Conservation (phyloP, 2,888 invertebrate species). For the Lithophane socia region DNA sequence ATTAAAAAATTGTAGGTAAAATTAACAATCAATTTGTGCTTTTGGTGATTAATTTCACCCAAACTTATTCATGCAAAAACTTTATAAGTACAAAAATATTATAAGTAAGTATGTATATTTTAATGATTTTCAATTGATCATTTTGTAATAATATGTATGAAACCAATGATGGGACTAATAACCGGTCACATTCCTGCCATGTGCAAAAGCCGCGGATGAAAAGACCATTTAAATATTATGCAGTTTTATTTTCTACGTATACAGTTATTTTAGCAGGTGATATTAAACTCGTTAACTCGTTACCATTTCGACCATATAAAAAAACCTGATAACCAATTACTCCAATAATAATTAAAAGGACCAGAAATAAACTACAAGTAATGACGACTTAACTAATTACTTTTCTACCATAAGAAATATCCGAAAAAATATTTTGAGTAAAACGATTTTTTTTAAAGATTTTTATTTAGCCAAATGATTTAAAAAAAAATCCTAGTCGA, state of each 20-base stretch:
- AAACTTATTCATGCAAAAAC: not conserved
- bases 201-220: constrained; percentile 11
- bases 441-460: too few relatives aligned
- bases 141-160: not conserved
- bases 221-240: constrained; percentile 22
- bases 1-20: not conserved
- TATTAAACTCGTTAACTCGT: not conserved
- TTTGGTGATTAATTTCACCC: not conserved
- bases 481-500: too few relatives aligned
- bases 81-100: not conserved
- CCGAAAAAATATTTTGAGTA: too few relatives aligned
- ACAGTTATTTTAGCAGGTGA: not conserved
- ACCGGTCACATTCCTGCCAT: constrained; percentile 38
- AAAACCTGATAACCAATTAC: not conserved
- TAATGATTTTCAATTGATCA: not conserved
- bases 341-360: not conserved
- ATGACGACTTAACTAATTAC: not conserved
- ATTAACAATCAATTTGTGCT: not conserved
- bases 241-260: constrained; percentile 6
- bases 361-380: not conserved
- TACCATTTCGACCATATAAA: not conserved
- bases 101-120: not conserved
- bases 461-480: too few relatives aligned
- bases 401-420: not conserved
- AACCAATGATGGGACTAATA: constrained; percentile 20